A percentile compares a stretch with the other conserved stretches of the same genome.
Conservation (phyloP, 2,113 vertebrate genomes). For the Scytalopus superciliaris region DNA sequence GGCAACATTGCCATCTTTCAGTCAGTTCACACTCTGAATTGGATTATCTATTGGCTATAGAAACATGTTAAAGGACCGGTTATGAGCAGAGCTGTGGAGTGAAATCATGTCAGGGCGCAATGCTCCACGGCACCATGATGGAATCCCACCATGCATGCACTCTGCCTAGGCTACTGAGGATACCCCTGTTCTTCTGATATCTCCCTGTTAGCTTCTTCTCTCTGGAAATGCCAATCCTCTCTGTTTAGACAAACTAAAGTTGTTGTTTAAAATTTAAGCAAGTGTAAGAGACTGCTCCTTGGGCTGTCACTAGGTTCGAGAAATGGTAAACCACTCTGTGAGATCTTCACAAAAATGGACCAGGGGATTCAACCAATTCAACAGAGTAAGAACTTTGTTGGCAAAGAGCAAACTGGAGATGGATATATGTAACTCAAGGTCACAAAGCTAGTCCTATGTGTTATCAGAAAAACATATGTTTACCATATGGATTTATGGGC, state of each 20-base stretch:
- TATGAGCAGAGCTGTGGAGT: not conserved
- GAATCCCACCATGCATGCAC: not conserved
- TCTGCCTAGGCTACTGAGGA: not conserved
- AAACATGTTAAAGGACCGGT: not conserved
- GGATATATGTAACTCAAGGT: not conserved
- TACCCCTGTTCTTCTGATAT: not conserved
- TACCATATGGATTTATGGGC: not conserved
- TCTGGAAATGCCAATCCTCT: not conserved
- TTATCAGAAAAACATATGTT: not conserved
- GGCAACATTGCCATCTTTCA: not conserved
- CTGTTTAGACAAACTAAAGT: not conserved
- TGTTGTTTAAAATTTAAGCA: not conserved
- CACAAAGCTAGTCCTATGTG: not conserved
- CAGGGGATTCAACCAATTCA: not conserved
- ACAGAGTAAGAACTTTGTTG: not conserved
- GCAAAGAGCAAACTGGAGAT: not conserved
- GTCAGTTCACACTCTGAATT: not conserved
- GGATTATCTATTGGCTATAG: not conserved
- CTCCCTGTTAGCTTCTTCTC: not conserved
- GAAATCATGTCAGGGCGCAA: rapidly evolving
- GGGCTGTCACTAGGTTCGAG: not conserved
- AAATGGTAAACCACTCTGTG: not conserved
- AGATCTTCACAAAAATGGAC: not conserved
- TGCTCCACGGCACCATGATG: rapidly evolving
- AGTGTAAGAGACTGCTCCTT: not conserved